These are phyloP conservation scores for Pollenia griseotomentosa DNA, from an alignment of 2,888 invertebrate genomes.

Conservation along the genomic window DNA sequence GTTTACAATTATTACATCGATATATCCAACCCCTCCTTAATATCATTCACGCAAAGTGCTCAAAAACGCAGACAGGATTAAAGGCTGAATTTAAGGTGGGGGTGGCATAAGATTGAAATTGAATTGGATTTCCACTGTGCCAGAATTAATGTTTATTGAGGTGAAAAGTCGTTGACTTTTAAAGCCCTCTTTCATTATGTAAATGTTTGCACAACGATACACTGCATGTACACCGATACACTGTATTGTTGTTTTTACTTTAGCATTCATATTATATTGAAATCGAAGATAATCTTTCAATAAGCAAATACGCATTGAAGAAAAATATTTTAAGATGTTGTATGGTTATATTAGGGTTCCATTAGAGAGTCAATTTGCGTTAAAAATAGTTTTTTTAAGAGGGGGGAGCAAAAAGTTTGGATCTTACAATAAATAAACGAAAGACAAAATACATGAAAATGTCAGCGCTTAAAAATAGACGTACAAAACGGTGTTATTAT, in stretches of 20 bases:
- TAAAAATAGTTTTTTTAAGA: too few species aligned
- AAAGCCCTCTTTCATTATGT: slow-evolving; percentile 33
- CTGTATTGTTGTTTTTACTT: neutral
- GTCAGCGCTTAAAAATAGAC: too few species aligned
- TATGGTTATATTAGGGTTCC: too few species aligned
- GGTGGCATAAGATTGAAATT: neutral
- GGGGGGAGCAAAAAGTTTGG: too few species aligned
- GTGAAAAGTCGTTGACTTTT: slow-evolving; percentile 70
- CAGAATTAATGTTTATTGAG: slow-evolving; percentile 62
- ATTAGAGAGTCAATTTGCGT: too few species aligned
- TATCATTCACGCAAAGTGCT: neutral
- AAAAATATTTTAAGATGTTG: too few species aligned
- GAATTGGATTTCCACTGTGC: slow-evolving; percentile 37
- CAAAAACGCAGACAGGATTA: neutral
- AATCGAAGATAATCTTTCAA: neutral
- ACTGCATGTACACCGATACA: neutral
- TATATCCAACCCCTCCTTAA: neutral
- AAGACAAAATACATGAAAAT: too few species aligned
- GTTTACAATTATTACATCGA: slow-evolving; percentile 57
- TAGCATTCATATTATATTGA: neutral
- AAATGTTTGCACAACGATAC: slow-evolving; percentile 44
- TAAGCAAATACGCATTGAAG: neutral
- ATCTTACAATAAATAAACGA: too few species aligned
- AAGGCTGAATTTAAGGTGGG: neutral
- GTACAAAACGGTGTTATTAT: too few species aligned